Base-by-base conservation (phyloP, 2,113 vertebrate species). In the Pogonocichla stellata region DNA sequence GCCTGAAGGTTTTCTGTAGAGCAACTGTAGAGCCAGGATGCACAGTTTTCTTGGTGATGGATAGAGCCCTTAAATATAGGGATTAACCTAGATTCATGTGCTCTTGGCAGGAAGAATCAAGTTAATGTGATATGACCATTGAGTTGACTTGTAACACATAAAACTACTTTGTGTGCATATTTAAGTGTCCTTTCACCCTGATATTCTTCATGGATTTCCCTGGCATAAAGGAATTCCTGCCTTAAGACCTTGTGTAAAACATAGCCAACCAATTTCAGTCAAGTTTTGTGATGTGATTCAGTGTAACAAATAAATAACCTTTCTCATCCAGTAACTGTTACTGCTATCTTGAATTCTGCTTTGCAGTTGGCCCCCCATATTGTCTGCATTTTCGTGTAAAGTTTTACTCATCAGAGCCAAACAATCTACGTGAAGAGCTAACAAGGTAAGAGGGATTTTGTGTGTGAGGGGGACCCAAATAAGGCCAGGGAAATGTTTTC, bases 321-420 rank as follows among this genome's bases (percentile, higher is more conserved):
- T 7, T 56, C 38, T 90, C 20, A 24, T 91, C 69, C 23, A n/a
- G 34, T 90, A 85, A 50, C 34, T 77, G 57, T 92, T 78, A 31
- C 33, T 8, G 9, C 12, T 96, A 23, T 88, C 42, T 50, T 77
- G 45, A 81, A 82, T 90, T 94, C 45, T 89, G 9, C 88, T 83
- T 97, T 92, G 38, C 87, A 99, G 99, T 99, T 93, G 99, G 99
- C 43, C 99, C 99, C 50, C 99, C 99, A 0, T 99, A 99, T 96
- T 99, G 99, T 97, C 98, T 99, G 71, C 99, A 99, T 97, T 97
- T 99, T 98, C 98, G 99, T 94, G 99, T 99, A 19, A 99, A 99
- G 95, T 99, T 99, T 97, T 99, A 99, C 96, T 99, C 99, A 4
- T 99, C 99, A 17, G 99, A 99, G 93, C 99, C 99, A 22, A 99